Evolutionary conservation across 2,888 invertebrate genomes (phyloP).

Genomic region (Acanthoscelides obtectus): DNA sequence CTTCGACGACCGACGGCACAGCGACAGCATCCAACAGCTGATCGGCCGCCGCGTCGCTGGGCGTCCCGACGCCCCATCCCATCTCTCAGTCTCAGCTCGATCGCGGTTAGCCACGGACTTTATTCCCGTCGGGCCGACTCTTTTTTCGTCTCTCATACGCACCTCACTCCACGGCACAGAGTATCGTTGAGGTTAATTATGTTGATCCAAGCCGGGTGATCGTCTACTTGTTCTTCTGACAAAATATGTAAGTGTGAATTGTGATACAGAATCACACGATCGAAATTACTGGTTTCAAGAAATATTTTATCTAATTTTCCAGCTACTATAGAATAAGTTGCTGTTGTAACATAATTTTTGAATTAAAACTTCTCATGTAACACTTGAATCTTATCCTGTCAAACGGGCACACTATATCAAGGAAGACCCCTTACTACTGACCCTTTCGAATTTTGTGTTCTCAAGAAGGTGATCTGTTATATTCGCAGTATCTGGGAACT

Average conservation of each 20-base stretch:
- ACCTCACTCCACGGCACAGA: not conserved
- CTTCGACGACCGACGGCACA: not conserved
- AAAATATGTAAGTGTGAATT: not conserved
- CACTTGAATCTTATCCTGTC: too few species aligned
- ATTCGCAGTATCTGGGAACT: too few species aligned
- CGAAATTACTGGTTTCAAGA: too few species aligned
- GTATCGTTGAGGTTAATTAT: not conserved
- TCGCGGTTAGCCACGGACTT: not conserved
- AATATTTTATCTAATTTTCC: too few species aligned
- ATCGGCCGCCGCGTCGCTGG: not conserved
- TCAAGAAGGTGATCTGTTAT: too few species aligned
- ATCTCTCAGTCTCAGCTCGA: not conserved
- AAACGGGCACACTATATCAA: too few species aligned
- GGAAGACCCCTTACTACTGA: too few species aligned
- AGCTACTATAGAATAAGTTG: too few species aligned
- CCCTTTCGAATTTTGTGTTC: too few species aligned
- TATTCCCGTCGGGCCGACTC: not conserved
- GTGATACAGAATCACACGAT: too few species aligned
- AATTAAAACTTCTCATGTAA: too few species aligned
- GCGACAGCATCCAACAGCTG: not conserved
- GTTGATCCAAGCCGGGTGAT: not conserved
- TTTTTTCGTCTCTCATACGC: not conserved
- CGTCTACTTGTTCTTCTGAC: not conserved
- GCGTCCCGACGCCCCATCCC: not conserved
- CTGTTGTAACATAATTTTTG: too few species aligned